Base-by-base conservation (phyloP, 2,888 invertebrate genomes). In the Callinectes sapidus region DNA sequence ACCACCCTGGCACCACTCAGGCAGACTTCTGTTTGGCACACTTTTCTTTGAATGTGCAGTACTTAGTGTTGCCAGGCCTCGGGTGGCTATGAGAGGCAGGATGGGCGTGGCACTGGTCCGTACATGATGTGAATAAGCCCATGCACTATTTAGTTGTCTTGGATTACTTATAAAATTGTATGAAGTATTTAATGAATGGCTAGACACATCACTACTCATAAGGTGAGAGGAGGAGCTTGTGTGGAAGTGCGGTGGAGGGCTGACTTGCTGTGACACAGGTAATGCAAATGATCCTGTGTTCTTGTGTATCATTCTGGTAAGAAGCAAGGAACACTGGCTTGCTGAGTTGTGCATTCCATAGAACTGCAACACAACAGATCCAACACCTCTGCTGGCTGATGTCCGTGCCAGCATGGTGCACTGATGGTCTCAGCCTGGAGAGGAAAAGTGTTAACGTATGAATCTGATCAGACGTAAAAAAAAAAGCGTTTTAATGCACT, bases 61-160 rank as follows among this genome's bases (percentile, higher is more conserved):
- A 23, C 71, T 81, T 81, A 81, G 77, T 32, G 77, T 32, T 81
- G 77, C 77, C 35, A 81, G 77, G 32, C 77, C 77, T 32, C 77
- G 77, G 13, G 77, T 81, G 28, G 77, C 77, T 81, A 81, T 81
- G 14, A 32, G 13, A 3, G 77, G 77, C 32, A 81, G 77, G 32
- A 32, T 1, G 32, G 77, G 35, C 32, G 77, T 81, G 77, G 32
- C n/a, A 32, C 13, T 81, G 35, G 35, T 77, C 10, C 35, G 77
- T 32, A 32, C 0, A 32, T 81, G 77, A 13, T 14, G 14, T 0
- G 28, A 23, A 32, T 32, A 23, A 32, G 32, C 28, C 77, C 77
- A 32, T n/a, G 66, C 66, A 23, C 66, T n/a, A n/a, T 71, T 23
- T 14, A 35, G 28, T 28, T 81, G 77, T 2, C 13, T 81, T 81